Conservation (phyloP, 2,888 invertebrate species). For the Microctonus hyperodae region DNA sequence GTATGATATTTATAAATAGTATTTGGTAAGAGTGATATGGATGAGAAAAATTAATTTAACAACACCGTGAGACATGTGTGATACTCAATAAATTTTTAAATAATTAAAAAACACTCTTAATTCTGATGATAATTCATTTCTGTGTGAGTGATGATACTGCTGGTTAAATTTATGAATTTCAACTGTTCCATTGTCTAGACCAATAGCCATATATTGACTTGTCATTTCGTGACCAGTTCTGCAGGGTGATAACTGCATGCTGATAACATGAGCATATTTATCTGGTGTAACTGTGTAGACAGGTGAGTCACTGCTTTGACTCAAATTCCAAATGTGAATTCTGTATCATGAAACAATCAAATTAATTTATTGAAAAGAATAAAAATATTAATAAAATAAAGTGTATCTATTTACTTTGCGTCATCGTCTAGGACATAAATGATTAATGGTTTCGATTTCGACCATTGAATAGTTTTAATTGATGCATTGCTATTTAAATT, state of each 20-base stretch:
- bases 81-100: slow-evolving; percentile 48
- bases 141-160: slow-evolving; percentile 60
- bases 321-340: slow-evolving; percentile 67
- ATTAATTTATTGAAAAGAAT: not conserved
- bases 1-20: not conserved
- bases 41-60: not conserved
- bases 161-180: slow-evolving; percentile 64
- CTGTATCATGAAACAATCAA: slow-evolving; percentile 50
- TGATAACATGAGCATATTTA: slow-evolving; percentile 57
- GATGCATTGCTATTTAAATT: slow-evolving; percentile 50
- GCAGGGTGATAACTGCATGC: slow-evolving; percentile 63
- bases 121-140: slow-evolving; percentile 60
- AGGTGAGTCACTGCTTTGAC: slow-evolving; percentile 65
- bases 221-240: slow-evolving; percentile 51
- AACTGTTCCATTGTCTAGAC: slow-evolving; percentile 61
- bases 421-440: slow-evolving; percentile 64
- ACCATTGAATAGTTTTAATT: slow-evolving; percentile 66
- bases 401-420: slow-evolving; percentile 53
- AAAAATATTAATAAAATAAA: not conserved
- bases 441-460: slow-evolving; percentile 64
- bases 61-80: not conserved
- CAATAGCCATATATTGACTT: slow-evolving; percentile 64
- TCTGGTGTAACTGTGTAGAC: slow-evolving; percentile 62
- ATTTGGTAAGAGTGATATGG: slow-evolving; percentile 9
- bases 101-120: slow-evolving; percentile 64